Percentiles rank a stretch among this genome's conserved stretches.
These are phyloP conservation scores for Todiramphus chloris DNA, from an alignment of 2,113 vertebrate genomes.

Conservation along the genomic window DNA sequence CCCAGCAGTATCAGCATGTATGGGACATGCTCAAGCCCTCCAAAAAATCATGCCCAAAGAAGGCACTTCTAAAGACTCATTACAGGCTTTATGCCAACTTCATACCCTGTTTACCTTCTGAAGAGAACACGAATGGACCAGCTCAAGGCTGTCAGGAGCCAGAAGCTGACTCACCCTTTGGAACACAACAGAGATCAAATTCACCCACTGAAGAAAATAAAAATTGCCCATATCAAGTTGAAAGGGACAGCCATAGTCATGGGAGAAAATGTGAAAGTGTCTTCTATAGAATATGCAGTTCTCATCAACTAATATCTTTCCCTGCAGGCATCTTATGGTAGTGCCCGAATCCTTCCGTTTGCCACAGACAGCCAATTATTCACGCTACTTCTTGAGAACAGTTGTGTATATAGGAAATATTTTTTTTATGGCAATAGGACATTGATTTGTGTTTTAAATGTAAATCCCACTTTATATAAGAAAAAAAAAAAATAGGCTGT, in stretches of 20 bases:
- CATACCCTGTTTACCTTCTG: neutral
- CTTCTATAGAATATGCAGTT: neutral
- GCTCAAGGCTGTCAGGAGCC: neutral
- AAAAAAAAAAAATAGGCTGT: neutral
- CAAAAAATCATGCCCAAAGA: neutral
- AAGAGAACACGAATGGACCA: constrained; percentile 16
- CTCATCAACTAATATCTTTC: neutral
- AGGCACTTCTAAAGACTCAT: neutral
- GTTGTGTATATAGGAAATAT: neutral
- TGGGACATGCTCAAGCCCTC: neutral
- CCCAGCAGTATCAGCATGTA: neutral
- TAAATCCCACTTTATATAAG: neutral
- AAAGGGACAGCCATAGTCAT: neutral
- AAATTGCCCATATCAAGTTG: neutral
- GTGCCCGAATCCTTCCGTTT: neutral
- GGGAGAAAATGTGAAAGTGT: neutral
- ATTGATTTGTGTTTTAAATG: neutral
- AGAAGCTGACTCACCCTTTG: neutral
- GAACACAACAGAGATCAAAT: neutral
- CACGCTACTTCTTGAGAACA: neutral
- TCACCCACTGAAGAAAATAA: neutral
- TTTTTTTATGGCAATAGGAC: neutral
- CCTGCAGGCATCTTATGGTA: neutral
- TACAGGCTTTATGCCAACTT: neutral
- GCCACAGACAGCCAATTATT: neutral